Conservation (phyloP, 2,113 vertebrate species). For the Sprattus sprattus region DNA sequence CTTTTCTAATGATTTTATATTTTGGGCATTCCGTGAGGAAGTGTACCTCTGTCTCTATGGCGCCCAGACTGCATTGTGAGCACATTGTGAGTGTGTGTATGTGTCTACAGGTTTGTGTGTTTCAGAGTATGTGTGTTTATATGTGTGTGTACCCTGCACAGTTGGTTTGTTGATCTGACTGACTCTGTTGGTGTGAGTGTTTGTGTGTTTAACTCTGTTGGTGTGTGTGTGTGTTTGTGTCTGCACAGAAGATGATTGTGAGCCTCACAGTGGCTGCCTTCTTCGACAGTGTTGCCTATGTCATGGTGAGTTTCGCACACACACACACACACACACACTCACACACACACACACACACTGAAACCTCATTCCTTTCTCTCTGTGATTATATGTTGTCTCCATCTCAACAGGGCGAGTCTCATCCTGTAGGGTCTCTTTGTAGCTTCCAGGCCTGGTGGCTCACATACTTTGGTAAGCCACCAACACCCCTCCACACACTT, state of each 20-base stretch:
- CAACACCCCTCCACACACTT: not conserved
- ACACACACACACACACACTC: not conserved
- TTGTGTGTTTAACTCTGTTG: not conserved
- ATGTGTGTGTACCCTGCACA: not conserved
- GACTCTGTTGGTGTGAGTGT: conserved; percentile 3
- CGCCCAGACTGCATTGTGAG: too few species aligned
- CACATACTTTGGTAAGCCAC: conserved; percentile 78
- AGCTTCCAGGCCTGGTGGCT: conserved; percentile 82
- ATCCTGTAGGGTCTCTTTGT: conserved; percentile 70
- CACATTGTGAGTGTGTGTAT: not conserved
- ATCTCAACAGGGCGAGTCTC: conserved; percentile 66
- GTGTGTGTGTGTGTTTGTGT: conserved; percentile 25
- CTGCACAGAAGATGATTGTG: conserved; percentile 77
- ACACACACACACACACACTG: conserved; percentile 18
- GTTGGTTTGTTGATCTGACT: not conserved
- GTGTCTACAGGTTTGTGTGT: conserved; percentile 51
- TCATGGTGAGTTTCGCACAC: conserved; percentile 73
- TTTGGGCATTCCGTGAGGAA: too few species aligned
- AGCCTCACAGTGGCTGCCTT: conserved; percentile 76
- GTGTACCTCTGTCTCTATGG: too few species aligned
- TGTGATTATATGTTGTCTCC: not conserved
- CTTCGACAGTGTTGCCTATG: conserved; percentile 78
- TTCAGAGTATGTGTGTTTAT: conserved; percentile 14
- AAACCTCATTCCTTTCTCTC: not conserved
- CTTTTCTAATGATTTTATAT: too few species aligned